Percentiles rank a stretch among this genome's conserved stretches.
These are phyloP conservation scores for Folsomia manolachei DNA, from an alignment of 2,888 invertebrate species.

Conservation along the genomic window DNA sequence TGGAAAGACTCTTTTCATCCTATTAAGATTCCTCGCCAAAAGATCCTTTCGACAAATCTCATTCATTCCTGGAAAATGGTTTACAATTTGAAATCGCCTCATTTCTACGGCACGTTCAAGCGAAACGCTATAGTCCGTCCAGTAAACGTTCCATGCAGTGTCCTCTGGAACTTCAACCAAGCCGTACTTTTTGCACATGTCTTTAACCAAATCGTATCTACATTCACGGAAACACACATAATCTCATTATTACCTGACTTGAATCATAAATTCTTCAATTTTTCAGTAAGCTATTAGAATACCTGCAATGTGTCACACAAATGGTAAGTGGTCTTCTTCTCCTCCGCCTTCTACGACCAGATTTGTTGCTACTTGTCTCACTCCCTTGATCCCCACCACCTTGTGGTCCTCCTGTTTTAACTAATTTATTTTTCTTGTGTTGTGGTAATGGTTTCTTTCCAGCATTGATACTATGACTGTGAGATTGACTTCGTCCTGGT, in stretches of 20 bases:
- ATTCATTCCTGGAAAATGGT: slow-evolving; percentile 88
- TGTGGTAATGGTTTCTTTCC: neutral
- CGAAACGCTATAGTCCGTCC: slow-evolving; percentile 84
- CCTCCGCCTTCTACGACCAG: neutral
- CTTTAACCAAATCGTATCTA: slow-evolving; percentile 70
- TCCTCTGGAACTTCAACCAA: slow-evolving; percentile 73
- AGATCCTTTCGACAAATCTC: slow-evolving; percentile 87
- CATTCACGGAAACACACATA: slow-evolving; percentile 57
- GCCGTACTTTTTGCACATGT: slow-evolving; percentile 67
- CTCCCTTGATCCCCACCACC: neutral
- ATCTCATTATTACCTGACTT: no score
- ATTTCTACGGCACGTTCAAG: slow-evolving; percentile 84
- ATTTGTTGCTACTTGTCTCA: neutral
- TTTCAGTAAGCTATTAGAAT: slow-evolving; percentile 54
- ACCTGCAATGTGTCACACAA: slow-evolving; percentile 69
- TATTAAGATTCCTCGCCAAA: slow-evolving; percentile 80
- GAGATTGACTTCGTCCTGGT: no score
- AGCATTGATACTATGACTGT: no score
- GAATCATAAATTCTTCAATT: neutral
- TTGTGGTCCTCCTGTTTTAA: neutral
- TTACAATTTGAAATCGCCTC: slow-evolving; percentile 83
- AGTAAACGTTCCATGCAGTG: slow-evolving; percentile 84
- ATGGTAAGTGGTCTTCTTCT: slow-evolving; percentile 55
- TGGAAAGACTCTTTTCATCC: slow-evolving; percentile 83
- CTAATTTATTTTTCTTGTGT: slow-evolving; percentile 11